Evolutionary conservation across 2,113 vertebrate species (phyloP), one percentile per base, ranked within the genome.

Genomic region (Aegithalos caudatus): DNA sequence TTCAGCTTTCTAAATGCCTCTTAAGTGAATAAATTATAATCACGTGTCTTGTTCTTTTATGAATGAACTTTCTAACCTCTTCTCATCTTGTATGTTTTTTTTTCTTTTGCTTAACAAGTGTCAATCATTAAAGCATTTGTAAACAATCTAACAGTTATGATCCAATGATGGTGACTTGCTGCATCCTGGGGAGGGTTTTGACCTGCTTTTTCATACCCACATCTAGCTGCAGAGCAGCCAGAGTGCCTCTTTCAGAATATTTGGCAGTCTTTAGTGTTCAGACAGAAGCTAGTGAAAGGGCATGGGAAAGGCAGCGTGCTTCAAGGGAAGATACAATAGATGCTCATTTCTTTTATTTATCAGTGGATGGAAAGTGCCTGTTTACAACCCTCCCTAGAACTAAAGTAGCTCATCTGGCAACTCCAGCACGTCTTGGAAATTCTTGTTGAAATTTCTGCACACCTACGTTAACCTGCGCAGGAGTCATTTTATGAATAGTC

Each of bases 241-340:
- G 71, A 77, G 19, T 70, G 61, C 67, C 64, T 86, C 67, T 94
- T 90, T 90, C 61, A 90, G 80, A 62, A 62, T 62, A 47, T 86
- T 90, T 96, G 94, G 90, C 82, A 90, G 80, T 62, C 54, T 70
- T 35, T 2, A 56, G 64, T 14, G 19, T 88, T 93, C 72, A 79
- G 73, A 67, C 31, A 66, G 88, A 77, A 94, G 33, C 47, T 88
- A 40, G 45, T 86, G 62, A 93, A 94, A 92, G 88, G 56, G 81
- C 76, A 65, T 88, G 86, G 86, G 87, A 95, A 96, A 95, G 61
- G 57, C 88, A 94, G 45, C 27, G 9, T 77, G 57, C 33, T 83
- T 90, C 57, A 79, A 77, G 81, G 66, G 22, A 12, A 48, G 72
- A 62, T 60, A 47, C 8, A 15, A 51, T 62, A 73, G 54, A 20